These are phyloP conservation scores for Drosophila tani DNA, from an alignment of 1,140 invertebrate genomes.

Conservation along the genomic window DNA sequence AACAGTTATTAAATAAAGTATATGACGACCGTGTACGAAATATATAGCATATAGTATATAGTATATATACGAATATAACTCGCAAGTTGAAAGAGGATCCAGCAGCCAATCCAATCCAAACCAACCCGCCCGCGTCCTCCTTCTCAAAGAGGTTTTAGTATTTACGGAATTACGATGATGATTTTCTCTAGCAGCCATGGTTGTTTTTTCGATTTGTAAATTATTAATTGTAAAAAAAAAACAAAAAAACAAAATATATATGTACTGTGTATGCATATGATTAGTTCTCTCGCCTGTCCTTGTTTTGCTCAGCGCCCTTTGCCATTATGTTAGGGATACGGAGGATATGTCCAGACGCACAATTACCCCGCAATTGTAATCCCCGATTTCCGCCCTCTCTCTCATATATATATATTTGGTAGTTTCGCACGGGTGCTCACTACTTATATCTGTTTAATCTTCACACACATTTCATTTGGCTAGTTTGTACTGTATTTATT, in stretches of 20 bases:
- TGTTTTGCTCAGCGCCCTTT: conserved; percentile 53
- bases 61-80: conserved; percentile 46
- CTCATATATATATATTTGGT: conserved; percentile 14
- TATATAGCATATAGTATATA: conserved; percentile 59
- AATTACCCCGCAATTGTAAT: conserved; percentile 26
- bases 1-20: conserved; percentile 74
- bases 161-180: conserved; percentile 38
- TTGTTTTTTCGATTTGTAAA: conserved; percentile 64
- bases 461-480: conserved; percentile 58
- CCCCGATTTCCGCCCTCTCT: conserved; percentile 13
- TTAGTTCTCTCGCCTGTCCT: conserved; percentile 41
- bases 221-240: conserved; percentile 54
- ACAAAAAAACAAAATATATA: conserved; percentile 31
- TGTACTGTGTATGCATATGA: conserved; percentile 51
- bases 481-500: conserved; percentile 56
- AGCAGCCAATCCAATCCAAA: conserved; percentile 47
- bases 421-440: conserved; percentile 51
- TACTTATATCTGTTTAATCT: conserved; percentile 30
- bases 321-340: conserved; percentile 52
- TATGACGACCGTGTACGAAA: conserved; percentile 60
- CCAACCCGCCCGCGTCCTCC: conserved; percentile 43
- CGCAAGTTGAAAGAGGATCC: conserved; percentile 38
- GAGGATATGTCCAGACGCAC: conserved; percentile 57
- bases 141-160: conserved; percentile 51
- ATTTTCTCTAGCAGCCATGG: conserved; percentile 60